Evolutionary conservation across 1,140 invertebrate genomes (phyloP).

Genomic region (Anagrus nilaparvatae): DNA sequence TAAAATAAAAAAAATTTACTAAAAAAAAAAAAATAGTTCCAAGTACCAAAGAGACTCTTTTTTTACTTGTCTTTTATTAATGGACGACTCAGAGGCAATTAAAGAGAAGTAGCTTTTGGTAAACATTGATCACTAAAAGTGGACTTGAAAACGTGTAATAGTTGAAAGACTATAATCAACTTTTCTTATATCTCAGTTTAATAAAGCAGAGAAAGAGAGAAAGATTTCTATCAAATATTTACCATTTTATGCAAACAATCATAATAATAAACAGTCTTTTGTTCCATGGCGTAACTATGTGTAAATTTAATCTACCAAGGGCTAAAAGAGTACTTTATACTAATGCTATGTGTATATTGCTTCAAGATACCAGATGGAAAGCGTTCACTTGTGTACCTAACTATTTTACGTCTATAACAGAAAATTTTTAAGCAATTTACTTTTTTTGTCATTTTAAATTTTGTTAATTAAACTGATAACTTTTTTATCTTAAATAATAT

Average conservation of each 20-base stretch:
- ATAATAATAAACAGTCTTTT: too few relatives aligned
- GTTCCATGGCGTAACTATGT: constrained; percentile 41
- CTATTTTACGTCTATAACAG: too few relatives aligned
- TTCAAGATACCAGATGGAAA: constrained; percentile 20
- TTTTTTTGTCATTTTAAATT: too few relatives aligned
- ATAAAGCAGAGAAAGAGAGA: constrained; percentile 1
- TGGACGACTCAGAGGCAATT: constrained; percentile 36
- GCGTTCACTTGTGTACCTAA: too few relatives aligned
- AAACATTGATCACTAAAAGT: constrained; percentile 41
- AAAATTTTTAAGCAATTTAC: too few relatives aligned
- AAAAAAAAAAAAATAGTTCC: not conserved
- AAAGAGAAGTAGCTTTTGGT: constrained; percentile 36
- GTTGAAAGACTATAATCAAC: too few relatives aligned
- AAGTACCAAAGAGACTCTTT: not conserved
- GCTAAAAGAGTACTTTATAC: constrained; percentile 12
- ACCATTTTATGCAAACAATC: constrained; percentile 33
- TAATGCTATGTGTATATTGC: constrained; percentile 5
- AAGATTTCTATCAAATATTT: constrained; percentile 37
- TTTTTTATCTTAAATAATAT: too few relatives aligned
- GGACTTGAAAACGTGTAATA: too few relatives aligned
- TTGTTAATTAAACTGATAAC: too few relatives aligned
- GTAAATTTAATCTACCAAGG: constrained; percentile 41
- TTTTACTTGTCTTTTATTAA: constrained; percentile 28
- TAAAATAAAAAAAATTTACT: constrained; percentile 1
- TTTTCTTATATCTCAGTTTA: too few relatives aligned